Conservation (phyloP, 30 jellyfish, hydroid and myxozoan species). For the Chrysaora quinquecirrha region DNA sequence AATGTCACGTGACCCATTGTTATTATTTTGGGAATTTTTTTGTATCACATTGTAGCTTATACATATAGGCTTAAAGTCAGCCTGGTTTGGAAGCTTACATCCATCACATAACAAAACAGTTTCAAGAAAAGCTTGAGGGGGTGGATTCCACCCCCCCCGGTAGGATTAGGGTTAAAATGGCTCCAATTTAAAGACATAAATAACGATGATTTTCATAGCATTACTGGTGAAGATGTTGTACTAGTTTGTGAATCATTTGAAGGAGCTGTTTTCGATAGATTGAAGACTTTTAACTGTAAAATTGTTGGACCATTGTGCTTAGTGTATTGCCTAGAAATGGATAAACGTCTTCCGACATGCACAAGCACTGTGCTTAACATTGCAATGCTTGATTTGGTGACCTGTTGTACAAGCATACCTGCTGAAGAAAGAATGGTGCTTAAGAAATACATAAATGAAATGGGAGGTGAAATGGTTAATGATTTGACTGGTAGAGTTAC, state of each 20-base stretch:
- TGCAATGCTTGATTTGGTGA: constrained; percentile 81
- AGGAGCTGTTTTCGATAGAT: constrained; percentile 63
- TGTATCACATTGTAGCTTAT: too few relatives aligned
- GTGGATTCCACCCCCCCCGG: too few relatives aligned
- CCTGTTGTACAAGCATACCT: constrained; percentile 90
- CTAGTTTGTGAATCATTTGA: constrained; percentile 78
- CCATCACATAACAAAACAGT: too few relatives aligned
- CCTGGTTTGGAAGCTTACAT: too few relatives aligned
- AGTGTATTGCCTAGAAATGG: constrained; percentile 50
- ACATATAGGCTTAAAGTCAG: too few relatives aligned
- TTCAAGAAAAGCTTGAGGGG: too few relatives aligned
- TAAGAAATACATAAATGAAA: constrained; percentile 44
- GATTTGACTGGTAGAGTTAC: constrained; percentile 90
- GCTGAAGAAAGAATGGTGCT: constrained; percentile 59
- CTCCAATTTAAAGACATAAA: constrained; percentile 11
- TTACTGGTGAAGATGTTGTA: constrained; percentile 31
- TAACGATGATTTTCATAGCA: too few relatives aligned
- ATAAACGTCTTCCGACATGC: constrained; percentile 61
- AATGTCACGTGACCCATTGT: too few relatives aligned
- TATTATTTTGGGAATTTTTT: too few relatives aligned
- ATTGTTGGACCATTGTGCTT: constrained; percentile 93
- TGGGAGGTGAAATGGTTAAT: constrained; percentile 90
- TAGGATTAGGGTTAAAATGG: too few relatives aligned
- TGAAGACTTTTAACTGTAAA: constrained; percentile 39
- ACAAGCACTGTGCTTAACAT: constrained; percentile 71